These are phyloP conservation scores for Hydrotaea diabolus DNA, from an alignment of 2,888 invertebrate species.

Conservation along the genomic window DNA sequence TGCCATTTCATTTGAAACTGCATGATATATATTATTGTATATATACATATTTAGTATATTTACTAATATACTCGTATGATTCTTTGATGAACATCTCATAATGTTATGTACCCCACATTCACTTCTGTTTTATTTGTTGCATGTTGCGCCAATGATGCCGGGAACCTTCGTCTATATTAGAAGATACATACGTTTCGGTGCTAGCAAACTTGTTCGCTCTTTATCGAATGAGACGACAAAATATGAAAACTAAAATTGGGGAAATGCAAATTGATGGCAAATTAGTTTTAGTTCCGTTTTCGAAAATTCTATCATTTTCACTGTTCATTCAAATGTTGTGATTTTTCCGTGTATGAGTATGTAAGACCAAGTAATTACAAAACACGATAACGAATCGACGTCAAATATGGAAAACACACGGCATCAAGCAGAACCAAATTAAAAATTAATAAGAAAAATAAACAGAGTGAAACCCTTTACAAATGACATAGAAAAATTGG, in stretches of 20 bases:
- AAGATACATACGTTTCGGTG: too few relatives aligned
- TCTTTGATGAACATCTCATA: too few relatives aligned
- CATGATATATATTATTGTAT: too few relatives aligned
- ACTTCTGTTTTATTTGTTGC: too few relatives aligned
- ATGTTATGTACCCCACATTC: too few relatives aligned
- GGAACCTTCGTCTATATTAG: too few relatives aligned
- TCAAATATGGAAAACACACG: neutral
- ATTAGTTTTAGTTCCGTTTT: constrained; percentile 64
- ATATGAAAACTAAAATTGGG: constrained; percentile 4
- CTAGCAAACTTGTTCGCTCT: neutral
- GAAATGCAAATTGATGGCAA: constrained; percentile 53
- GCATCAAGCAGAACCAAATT: neutral
- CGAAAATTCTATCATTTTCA: constrained; percentile 57
- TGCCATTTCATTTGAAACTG: too few relatives aligned
- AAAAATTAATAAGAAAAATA: neutral
- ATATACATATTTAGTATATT: too few relatives aligned
- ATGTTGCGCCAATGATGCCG: too few relatives aligned
- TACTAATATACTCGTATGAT: too few relatives aligned
- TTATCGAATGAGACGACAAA: constrained; percentile 10
- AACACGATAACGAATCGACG: neutral
- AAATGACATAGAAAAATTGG: too few relatives aligned
- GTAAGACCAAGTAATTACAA: constrained; percentile 1
- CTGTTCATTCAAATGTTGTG: constrained; percentile 14
- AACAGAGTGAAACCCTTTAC: too few relatives aligned
- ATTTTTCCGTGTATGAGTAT: neutral